Base-by-base conservation (phyloP, 2,888 invertebrate species). In the Ectobius pallidus region DNA sequence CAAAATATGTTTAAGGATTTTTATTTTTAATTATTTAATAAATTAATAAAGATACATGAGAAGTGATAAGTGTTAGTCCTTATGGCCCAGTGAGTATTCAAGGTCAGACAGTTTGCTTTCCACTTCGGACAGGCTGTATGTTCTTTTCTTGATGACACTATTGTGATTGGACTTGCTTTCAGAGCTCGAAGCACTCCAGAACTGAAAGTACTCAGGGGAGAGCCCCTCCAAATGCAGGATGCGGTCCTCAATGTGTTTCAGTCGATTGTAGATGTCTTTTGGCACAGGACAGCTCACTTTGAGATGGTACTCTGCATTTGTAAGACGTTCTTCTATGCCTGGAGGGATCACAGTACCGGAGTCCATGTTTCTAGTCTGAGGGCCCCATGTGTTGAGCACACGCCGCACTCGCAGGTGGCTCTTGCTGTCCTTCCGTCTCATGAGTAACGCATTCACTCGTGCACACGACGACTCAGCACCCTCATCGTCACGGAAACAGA, bases 381-480 rank as follows among this genome's bases (percentile, higher is more conserved):
- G 91, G 18, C 91, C 91, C 86, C 89, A 90, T 74, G 87, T 86
- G 83, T 93, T 92, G 77, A 89, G 81, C 14, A 91, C 91, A 77
- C 89, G 87, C 77, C 88, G 88, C 18, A 93, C 93, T 88, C 91
- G 91, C 72, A 95, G 85, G 83, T 93, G 94, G 76, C 93, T 91
- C 80, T 91, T 93, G 0, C 91, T 91, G 79, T 91, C 92, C 77
- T 88, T 90, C 69, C 91, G 86, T 76, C 88, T 90, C 3, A 90
- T 85, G 74, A 93, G 87, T 77, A 89, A 87, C 49, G 94, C 90
- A 80, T 92, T 88, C 16, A 93, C 90, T 79, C 95, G 85, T 0
- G 95, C 94, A 83, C 95, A 95, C 0, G 88, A 88, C 76, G 84
- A 85, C 76, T 86, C 84, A 71, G 86, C 85, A 63, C 55, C 34